These are phyloP conservation scores for Rhopalosiphum padi DNA, from an alignment of 1,140 invertebrate genomes.

Conservation along the genomic window DNA sequence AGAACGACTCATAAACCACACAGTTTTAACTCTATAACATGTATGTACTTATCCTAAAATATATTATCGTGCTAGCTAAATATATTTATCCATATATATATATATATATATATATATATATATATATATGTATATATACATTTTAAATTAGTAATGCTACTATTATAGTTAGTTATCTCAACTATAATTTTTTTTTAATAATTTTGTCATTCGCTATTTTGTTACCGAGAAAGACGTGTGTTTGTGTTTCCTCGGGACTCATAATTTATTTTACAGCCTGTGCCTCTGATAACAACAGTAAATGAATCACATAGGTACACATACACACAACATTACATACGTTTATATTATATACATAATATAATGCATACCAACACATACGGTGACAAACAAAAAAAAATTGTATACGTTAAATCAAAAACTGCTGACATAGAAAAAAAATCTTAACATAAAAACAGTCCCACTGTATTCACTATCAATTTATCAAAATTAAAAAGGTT, in stretches of 20 bases:
- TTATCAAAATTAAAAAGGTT: neutral
- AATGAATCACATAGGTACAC: neutral
- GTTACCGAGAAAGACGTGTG: neutral
- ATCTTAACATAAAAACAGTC: neutral
- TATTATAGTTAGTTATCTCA: neutral
- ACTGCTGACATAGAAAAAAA: neutral
- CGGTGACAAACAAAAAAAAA: neutral
- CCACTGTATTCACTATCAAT: neutral
- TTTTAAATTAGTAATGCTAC: neutral
- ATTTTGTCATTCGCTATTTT: neutral
- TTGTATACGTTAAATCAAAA: neutral
- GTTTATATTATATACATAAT: neutral
- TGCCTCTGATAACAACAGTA: neutral
- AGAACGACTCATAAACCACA: neutral
- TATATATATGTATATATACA: neutral
- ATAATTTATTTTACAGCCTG: neutral
- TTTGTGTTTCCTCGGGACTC: neutral
- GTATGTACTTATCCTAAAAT: neutral
- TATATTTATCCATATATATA: neutral
- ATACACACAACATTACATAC: neutral
- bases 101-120: neutral
- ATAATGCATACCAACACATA: constrained; percentile 3
- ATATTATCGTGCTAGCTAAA: neutral
- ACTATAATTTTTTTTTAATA: neutral
- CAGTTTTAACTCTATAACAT: neutral